Evolutionary conservation across 2,797 vertebrate genomes (phyloP), one percentile per base, ranked within the genome.

Genomic region (Poecilia wingei): DNA sequence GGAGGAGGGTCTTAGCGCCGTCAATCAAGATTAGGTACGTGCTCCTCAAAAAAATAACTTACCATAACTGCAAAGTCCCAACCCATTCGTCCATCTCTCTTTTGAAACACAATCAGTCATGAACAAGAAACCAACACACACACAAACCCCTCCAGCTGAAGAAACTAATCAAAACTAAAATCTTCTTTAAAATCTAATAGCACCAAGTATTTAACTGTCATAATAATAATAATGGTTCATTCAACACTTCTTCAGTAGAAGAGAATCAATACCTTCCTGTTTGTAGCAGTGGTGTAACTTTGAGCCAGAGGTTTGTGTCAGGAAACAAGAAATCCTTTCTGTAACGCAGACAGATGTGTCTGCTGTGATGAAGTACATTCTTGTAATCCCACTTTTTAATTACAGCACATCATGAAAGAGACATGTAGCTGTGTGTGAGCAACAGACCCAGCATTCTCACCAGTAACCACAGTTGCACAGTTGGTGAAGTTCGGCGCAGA

Each of bases 391-490:
- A 46, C 72, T 78, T 78, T 36, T 78, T 88, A 83, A 86, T 85
- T 86, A 81, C 73, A 55, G 14, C 66, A 64, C 66, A 18, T 22
- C 64, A 76, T 79, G 80, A 81, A 86, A 49, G 18, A 84, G 86
- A 84, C 76, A 53, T 79, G 76, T 81, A 0, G 3, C 79, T 69
- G 51, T 25, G 64, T 47, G 57, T 59, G 76, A 80, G 57, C 79
- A 82, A 88, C 81, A 84, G 83, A 72, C 13, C 16, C 28, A 45
- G 51, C 77, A 74, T 87, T 89, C 86, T 87, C 57, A 45, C 55
- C 74, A 61, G 72, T 13, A 47, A 70, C 64, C 81, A 41, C 78
- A 78, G 61, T 66, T 55, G 31, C 70, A 77, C 72, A 84, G 72
- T 74, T 53, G n/a, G 41, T 77, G 68, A 78, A n/a, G 69, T 76